These are phyloP conservation scores for Acronicta alni DNA, from an alignment of 2,888 invertebrate genomes.

Conservation along the genomic window DNA sequence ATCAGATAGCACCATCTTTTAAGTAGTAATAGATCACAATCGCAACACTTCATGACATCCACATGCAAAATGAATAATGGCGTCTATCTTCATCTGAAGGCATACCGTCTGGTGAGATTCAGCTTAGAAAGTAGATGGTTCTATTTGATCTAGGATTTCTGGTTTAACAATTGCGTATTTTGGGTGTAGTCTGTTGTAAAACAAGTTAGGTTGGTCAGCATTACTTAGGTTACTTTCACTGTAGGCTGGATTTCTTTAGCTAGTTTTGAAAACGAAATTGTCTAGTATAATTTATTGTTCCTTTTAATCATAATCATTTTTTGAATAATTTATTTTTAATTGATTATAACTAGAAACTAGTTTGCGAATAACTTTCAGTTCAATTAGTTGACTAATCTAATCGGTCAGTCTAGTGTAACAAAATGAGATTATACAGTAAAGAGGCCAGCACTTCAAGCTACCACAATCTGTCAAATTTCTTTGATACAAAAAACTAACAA, in stretches of 20 bases:
- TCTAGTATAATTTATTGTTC: too few species aligned
- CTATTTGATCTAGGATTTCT: constrained; percentile 45
- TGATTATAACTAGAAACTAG: too few species aligned
- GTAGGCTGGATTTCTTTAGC: constrained; percentile 11
- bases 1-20: constrained; percentile 53
- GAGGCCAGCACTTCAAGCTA: too few species aligned
- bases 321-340: not conserved
- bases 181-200: constrained; percentile 30
- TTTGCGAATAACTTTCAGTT: too few species aligned
- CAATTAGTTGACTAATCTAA: not conserved
- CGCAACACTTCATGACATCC: constrained; percentile 51
- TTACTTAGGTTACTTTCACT: constrained; percentile 35
- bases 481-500: too few species aligned
- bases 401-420: too few species aligned
- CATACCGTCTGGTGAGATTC: constrained; percentile 39
- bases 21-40: constrained; percentile 53
- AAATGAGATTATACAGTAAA: too few species aligned
- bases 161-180: constrained; percentile 25
- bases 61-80: constrained; percentile 60
- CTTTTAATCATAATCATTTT: not conserved
- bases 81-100: constrained; percentile 50
- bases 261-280: constrained; percentile 13
- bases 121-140: constrained; percentile 56
- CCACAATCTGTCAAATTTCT: too few species aligned
- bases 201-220: constrained; percentile 21